Evolutionary conservation across 2,113 vertebrate species (phyloP).

Genomic region (Psittacula cyanocephala): DNA sequence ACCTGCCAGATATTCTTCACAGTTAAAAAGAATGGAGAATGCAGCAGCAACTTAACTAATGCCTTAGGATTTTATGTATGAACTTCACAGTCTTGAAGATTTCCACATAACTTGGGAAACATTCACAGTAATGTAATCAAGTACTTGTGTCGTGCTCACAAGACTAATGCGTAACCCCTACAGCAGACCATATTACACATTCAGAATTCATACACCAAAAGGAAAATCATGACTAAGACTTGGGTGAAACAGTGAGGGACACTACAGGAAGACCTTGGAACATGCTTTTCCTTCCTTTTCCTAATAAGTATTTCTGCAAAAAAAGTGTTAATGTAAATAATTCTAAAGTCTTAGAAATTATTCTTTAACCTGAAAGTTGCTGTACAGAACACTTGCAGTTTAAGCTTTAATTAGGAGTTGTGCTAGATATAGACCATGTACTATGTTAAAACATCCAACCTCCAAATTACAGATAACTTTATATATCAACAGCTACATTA

Average conservation of each 20-base stretch:
- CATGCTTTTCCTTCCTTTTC: neutral
- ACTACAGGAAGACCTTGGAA: neutral
- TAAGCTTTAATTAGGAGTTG: neutral
- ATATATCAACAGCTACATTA: neutral
- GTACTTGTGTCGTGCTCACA: neutral
- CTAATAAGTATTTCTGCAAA: neutral
- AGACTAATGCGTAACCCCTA: neutral
- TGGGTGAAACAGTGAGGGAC: neutral
- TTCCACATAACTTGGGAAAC: neutral
- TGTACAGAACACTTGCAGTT: neutral
- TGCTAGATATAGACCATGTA: neutral
- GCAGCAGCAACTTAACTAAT: neutral
- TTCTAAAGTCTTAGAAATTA: neutral
- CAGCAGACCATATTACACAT: neutral
- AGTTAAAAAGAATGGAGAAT: neutral
- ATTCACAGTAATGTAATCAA: neutral
- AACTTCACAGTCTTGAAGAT: neutral
- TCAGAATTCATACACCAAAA: neutral
- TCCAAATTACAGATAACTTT: neutral
- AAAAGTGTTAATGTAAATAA: neutral
- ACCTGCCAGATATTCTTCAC: neutral
- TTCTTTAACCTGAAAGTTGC: neutral
- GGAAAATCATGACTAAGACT: neutral
- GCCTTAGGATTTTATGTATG: neutral
- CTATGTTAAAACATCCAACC: neutral